Percentiles rank a stretch among this genome's conserved stretches.
Conservation (phyloP, 2,888 invertebrate genomes). For the Philaethria dido region DNA sequence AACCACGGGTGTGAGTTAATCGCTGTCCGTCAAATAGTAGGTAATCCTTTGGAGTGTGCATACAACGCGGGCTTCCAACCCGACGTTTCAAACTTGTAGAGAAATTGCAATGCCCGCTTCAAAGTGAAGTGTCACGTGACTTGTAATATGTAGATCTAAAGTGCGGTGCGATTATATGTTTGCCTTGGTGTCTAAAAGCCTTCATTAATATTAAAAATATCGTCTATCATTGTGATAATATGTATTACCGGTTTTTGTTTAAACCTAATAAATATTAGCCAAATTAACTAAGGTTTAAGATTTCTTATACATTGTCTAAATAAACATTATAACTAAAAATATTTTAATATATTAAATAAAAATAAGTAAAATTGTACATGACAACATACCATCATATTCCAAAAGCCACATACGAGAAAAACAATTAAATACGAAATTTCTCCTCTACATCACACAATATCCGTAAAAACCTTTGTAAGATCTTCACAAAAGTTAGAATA, state of each 20-base stretch:
- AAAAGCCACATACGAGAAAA: background rate
- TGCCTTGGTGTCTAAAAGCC: conserved; percentile 44
- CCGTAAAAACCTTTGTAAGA: conserved; percentile 16
- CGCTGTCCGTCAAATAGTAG: conserved; percentile 72
- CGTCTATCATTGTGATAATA: no score
- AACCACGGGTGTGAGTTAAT: conserved; percentile 74
- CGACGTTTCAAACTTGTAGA: conserved; percentile 34
- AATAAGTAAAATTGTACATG: background rate
- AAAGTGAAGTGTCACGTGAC: conserved; percentile 64
- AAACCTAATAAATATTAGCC: background rate
- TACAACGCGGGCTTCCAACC: conserved; percentile 63
- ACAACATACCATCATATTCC: conserved; percentile 12
- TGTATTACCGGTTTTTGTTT: background rate
- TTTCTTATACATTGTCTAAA: no score
- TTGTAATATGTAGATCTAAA: conserved; percentile 42
- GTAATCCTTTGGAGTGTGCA: conserved; percentile 80
- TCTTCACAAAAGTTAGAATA: conserved; percentile 55
- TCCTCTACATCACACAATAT: background rate
- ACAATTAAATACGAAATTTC: background rate
- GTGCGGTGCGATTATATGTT: conserved; percentile 19
- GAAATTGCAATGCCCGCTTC: conserved; percentile 63
- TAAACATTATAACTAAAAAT: no score
- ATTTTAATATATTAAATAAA: background rate
- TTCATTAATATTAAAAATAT: background rate
- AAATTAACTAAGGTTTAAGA: background rate